Base-by-base conservation (phyloP, 2,113 vertebrate genomes). In the Numida meleagris region DNA sequence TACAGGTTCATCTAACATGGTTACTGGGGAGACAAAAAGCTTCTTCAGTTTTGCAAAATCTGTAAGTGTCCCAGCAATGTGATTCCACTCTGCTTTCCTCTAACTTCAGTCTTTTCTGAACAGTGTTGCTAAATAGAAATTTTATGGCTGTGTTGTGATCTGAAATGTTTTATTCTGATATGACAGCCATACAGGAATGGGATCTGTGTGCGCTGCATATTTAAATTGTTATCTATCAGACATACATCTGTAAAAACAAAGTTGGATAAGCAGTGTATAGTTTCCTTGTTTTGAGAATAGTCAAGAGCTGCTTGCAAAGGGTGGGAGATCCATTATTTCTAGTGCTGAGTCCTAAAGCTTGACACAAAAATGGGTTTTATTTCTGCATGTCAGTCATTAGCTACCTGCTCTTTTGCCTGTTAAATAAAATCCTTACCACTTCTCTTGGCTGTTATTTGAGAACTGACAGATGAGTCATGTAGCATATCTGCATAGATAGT, bases 11-110 rank as follows among this genome's bases (percentile, higher is more conserved):
- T 99, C 99, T 96, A 99, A 99, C 97, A 99, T 99, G 99, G 99
- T 99, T 91, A 99, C 99, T 70, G 99, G 99, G 93, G 99, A 99
- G 97, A 99, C 99, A 96, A 99, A 99, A 98, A 99, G 99, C 98
- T 99, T 99, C 98, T 99, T 99, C 97, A 99, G 99, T 97, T 99
- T 99, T 98, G 99, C 99, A 92, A 99, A 99, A 98, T 99, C 99
- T 74, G 99, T 99, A 98, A 99, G 99, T 99, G 94, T 90, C 34
- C 40, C 55, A 29, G 20, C 23, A 29, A 84, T 57, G 1, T 14
- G 9, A 20, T 67, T 76, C 33, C 82, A 38, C 36, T 73, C 53
- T 40, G 19, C 15, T 42, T 10, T 55, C 14, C 38, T 79, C 31
- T 55, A 25, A 33, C 38, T 38, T 84, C 3, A 5, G 27, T 63